These are phyloP conservation scores for Sphaerophoria rueppellii DNA, from an alignment of 2,888 invertebrate species.

Conservation along the genomic window DNA sequence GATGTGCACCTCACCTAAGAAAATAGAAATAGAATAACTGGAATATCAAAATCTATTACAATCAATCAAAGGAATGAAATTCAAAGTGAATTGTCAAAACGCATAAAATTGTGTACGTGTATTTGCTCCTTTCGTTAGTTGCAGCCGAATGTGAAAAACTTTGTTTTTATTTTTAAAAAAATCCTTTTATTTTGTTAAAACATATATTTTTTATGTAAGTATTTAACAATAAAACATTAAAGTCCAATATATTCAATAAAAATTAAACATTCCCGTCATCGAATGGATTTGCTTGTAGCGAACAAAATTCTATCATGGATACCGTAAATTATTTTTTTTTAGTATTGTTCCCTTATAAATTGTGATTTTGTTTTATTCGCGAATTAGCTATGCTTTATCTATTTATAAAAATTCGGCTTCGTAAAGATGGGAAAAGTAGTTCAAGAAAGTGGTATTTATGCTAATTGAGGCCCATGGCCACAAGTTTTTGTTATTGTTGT, in stretches of 20 bases:
- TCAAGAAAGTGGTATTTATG: background rate
- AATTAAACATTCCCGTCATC: background rate
- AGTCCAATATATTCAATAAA: background rate
- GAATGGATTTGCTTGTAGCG: background rate
- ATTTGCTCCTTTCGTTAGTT: constrained; percentile 74
- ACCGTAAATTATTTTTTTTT: too few species aligned
- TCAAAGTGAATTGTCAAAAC: constrained; percentile 60
- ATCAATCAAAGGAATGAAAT: background rate
- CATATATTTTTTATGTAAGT: constrained; percentile 73
- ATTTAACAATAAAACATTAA: constrained; percentile 9
- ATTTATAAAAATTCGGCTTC: constrained; percentile 16
- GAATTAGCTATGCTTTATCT: background rate
- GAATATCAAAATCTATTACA: constrained; percentile 32
- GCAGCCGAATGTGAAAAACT: constrained; percentile 75
- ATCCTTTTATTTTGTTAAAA: constrained; percentile 75
- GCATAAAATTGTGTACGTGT: constrained; percentile 75
- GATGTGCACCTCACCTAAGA: background rate
- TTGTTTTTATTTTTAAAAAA: constrained; percentile 76
- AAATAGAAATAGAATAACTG: background rate
- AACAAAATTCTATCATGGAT: background rate
- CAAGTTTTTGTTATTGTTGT: background rate
- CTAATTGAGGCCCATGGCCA: background rate
- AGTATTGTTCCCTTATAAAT: too few species aligned
- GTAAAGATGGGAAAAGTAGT: background rate
- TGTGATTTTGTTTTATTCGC: background rate